Conservation (phyloP, 2,113 vertebrate genomes). For the Triplophysa siluroides region DNA sequence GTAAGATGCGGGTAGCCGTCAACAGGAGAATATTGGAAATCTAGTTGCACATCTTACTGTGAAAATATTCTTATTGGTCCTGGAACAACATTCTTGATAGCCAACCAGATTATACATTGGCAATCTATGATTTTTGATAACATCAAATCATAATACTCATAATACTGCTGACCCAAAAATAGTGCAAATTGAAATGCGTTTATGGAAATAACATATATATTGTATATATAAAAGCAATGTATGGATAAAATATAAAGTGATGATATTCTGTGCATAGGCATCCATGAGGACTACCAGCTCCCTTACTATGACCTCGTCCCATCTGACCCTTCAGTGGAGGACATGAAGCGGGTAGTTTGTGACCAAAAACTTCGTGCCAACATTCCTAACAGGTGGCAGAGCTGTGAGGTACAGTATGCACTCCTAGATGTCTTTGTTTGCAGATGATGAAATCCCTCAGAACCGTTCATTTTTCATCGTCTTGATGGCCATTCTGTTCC, state of each 20-base stretch:
- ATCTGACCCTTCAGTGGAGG: conserved; percentile 87
- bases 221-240: no score
- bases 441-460: neutral
- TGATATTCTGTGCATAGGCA: conserved; percentile 67
- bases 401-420: conserved; percentile 78
- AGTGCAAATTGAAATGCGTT: no score
- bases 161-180: no score
- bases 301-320: conserved; percentile 88
- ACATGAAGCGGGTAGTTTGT: conserved; percentile 88
- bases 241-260: no score
- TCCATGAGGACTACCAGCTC: conserved; percentile 87
- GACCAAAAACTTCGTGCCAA: conserved; percentile 87
- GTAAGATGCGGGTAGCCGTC: conserved; percentile 64
- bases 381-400: conserved; percentile 90
- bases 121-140: no score
- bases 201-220: no score
- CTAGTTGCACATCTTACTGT: no score
- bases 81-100: neutral
- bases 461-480: neutral
- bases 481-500: neutral
- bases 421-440: neutral
- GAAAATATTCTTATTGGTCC: neutral
- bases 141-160: no score
- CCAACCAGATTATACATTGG: no score
- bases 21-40: neutral